These are phyloP conservation scores for Drosophila azteca DNA, from an alignment of 1,140 invertebrate species.

Conservation along the genomic window DNA sequence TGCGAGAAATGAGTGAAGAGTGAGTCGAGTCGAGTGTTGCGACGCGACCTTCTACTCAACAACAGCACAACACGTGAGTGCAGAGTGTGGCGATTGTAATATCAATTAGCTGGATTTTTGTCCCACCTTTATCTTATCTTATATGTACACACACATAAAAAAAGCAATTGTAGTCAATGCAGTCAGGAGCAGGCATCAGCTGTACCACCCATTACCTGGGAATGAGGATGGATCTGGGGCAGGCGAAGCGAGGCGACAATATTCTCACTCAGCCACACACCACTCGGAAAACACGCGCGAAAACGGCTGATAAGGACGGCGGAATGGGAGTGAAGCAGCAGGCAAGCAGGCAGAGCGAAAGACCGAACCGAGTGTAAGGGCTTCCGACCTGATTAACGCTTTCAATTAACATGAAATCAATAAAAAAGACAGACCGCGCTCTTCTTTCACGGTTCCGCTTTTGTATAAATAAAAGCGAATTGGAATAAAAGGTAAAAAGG, in stretches of 20 bases:
- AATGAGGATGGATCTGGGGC: no score
- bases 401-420: slow-evolving; percentile 71
- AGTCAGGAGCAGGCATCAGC: slow-evolving; percentile 12
- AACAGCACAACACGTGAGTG: slow-evolving; percentile 52
- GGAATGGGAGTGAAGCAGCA: no score
- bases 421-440: slow-evolving; percentile 35
- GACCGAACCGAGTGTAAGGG: slow-evolving; percentile 27
- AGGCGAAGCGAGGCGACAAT: neutral
- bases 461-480: slow-evolving; percentile 73
- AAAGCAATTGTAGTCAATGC: slow-evolving; percentile 19
- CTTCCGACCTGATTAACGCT: slow-evolving; percentile 68
- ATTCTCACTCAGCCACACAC: slow-evolving; percentile 11
- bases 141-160: slow-evolving; percentile 10
- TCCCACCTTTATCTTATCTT: slow-evolving; percentile 51
- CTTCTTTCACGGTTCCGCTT: slow-evolving; percentile 25
- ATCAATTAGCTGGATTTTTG: slow-evolving; percentile 30
- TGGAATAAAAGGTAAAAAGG: slow-evolving; percentile 36
- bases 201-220: slow-evolving; percentile 13
- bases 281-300: slow-evolving; percentile 60
- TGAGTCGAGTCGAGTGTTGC: no score
- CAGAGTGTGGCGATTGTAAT: neutral
- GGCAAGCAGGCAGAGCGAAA: no score
- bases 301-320: slow-evolving; percentile 36
- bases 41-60: slow-evolving; percentile 2
- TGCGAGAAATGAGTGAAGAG: no score